Percentiles rank a stretch among this genome's conserved stretches.
Conservation (phyloP, 2,888 invertebrate species). For the Itoplectis maculator region DNA sequence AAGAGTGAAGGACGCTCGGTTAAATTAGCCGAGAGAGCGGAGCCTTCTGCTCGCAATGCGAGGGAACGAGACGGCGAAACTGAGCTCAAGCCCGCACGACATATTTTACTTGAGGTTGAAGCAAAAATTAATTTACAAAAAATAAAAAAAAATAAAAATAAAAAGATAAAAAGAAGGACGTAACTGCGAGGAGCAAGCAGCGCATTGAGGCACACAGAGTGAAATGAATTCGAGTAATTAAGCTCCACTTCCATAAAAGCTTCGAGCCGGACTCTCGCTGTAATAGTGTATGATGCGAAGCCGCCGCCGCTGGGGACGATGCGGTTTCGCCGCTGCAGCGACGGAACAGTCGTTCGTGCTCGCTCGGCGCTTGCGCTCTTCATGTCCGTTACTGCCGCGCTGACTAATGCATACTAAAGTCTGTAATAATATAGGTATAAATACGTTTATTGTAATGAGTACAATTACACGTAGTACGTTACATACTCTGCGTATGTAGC, state of each 20-base stretch:
- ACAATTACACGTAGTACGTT: too few relatives aligned
- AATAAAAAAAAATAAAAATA: not conserved
- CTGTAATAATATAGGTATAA: not conserved
- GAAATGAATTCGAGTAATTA: constrained; percentile 23
- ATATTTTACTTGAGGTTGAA: not conserved
- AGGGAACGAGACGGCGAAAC: not conserved
- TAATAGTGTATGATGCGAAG: constrained; percentile 54
- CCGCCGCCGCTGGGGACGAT: constrained; percentile 18
- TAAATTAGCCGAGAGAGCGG: constrained; percentile 26
- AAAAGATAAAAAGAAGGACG: not conserved
- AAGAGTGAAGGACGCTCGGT: constrained; percentile 8
- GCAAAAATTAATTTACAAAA: constrained; percentile 20
- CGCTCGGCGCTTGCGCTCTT: not conserved
- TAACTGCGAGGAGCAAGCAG: not conserved
- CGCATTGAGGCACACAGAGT: not conserved
- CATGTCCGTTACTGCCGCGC: not conserved
- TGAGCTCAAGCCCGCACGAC: not conserved
- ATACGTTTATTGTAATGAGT: not conserved
- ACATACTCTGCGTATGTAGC: too few relatives aligned
- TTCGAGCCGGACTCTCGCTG: not conserved
- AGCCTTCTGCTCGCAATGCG: not conserved
- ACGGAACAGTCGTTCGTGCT: not conserved
- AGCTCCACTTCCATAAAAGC: constrained; percentile 8
- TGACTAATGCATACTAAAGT: not conserved
- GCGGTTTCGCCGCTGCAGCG: not conserved